phyloP scores from a whole-genome alignment of 2,888 invertebrate genomes.

The Aspidapion aeneum region DNA sequence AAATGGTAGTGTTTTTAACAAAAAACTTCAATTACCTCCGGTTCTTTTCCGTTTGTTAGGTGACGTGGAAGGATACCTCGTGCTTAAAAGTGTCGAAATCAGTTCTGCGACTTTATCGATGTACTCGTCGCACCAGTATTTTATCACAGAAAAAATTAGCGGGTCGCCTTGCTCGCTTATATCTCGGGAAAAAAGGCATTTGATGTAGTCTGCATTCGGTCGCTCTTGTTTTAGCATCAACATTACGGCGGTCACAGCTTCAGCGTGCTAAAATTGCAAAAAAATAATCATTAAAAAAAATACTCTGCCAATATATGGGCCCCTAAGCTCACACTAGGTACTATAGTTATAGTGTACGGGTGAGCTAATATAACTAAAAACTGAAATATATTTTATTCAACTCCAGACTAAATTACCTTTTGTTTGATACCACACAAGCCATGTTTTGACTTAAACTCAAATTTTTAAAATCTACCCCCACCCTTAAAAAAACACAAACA shows the following conservation, averaged over 20 bases:
- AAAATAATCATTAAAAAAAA: too few relatives aligned
- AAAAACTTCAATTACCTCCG: conserved; percentile 37
- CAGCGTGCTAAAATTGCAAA: conserved; percentile 60
- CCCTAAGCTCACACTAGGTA: too few relatives aligned
- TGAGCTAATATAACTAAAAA: too few relatives aligned
- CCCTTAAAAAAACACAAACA: too few relatives aligned
- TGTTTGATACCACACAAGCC: too few relatives aligned
- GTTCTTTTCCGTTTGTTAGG: conserved; percentile 90
- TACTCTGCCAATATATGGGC: too few relatives aligned
- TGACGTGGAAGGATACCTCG: conserved; percentile 80
- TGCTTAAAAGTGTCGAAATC: conserved; percentile 72
- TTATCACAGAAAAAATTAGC: conserved; percentile 87
- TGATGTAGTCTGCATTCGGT: conserved; percentile 81
- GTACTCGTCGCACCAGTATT: conserved; percentile 92
- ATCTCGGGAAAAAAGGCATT: conserved; percentile 70
- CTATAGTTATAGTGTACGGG: too few relatives aligned
- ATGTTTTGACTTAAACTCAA: too few relatives aligned
- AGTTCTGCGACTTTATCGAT: conserved; percentile 86
- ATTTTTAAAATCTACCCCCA: too few relatives aligned
- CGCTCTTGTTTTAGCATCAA: conserved; percentile 90
- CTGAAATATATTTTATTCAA: too few relatives aligned
- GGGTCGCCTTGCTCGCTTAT: conserved; percentile 62
- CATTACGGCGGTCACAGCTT: conserved; percentile 87
- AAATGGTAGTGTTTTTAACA: too few relatives aligned
- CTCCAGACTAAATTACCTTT: too few relatives aligned